These are phyloP conservation scores for Pterobdella sp. DNA, from an alignment of 2,888 invertebrate species.

Conservation along the genomic window DNA sequence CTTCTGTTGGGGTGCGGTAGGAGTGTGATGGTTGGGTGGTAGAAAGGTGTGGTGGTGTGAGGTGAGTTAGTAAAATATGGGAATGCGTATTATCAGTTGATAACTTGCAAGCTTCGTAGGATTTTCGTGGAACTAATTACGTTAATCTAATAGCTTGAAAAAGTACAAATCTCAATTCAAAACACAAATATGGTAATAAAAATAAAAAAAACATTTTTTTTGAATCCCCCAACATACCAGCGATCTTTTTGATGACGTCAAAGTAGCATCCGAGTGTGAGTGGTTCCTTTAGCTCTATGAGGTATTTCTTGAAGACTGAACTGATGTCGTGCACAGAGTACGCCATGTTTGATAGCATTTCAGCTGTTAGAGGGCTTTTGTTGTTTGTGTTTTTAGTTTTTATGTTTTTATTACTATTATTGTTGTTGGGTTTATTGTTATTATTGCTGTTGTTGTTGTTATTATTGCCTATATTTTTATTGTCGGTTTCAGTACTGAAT, in stretches of 20 bases:
- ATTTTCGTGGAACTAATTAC: no score
- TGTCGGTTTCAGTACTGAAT: neutral
- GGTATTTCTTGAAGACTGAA: slow-evolving; percentile 25
- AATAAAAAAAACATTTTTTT: neutral
- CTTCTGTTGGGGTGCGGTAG: neutral
- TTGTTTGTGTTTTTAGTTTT: neutral
- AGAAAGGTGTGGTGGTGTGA: neutral
- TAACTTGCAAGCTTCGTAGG: no score
- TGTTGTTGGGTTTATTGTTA: neutral
- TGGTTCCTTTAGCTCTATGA: slow-evolving; percentile 27
- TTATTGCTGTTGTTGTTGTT: neutral
- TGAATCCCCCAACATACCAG: slow-evolving; percentile 12
- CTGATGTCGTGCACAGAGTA: slow-evolving; percentile 28
- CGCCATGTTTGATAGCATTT: neutral
- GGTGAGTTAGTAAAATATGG: neutral
- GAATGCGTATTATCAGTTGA: neutral
- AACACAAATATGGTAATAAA: neutral
- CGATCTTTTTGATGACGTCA: slow-evolving; percentile 29
- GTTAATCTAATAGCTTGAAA: no score
- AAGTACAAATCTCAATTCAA: neutral
- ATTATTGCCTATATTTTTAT: neutral
- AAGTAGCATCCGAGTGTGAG: slow-evolving; percentile 23
- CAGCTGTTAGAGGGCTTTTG: neutral
- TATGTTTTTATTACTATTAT: neutral
- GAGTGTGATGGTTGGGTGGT: neutral